Conservation (phyloP, 2,113 vertebrate genomes). For the Upupa epops region DNA sequence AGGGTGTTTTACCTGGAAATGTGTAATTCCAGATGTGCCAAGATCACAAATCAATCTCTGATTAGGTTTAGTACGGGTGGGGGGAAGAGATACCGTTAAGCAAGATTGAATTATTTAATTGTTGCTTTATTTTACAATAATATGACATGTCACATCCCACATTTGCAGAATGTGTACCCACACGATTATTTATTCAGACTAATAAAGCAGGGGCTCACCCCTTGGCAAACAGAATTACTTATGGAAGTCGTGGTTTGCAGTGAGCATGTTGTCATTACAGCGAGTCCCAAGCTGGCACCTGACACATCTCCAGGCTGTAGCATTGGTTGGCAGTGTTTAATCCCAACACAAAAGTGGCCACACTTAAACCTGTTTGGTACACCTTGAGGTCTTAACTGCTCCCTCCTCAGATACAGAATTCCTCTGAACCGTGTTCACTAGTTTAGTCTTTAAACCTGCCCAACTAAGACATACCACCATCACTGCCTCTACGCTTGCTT, state of each 20-base stretch:
- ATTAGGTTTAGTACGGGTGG: neutral
- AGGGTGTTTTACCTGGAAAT: neutral
- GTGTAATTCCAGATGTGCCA: neutral
- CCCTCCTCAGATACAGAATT: neutral
- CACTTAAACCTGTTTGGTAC: too few relatives aligned
- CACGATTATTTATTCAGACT: neutral
- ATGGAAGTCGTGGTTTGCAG: too few relatives aligned
- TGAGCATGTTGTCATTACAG: rapidly evolving
- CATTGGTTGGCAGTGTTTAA: neutral
- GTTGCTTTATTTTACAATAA: neutral
- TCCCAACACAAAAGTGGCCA: neutral
- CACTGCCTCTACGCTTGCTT: neutral
- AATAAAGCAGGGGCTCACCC: neutral
- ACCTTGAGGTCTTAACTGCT: neutral
- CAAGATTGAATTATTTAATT: neutral
- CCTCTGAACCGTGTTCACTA: neutral
- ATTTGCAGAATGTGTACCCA: neutral
- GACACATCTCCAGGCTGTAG: neutral
- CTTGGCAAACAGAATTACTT: neutral
- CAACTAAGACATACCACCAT: neutral
- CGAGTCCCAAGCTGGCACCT: too few relatives aligned
- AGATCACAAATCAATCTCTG: neutral
- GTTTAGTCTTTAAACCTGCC: neutral
- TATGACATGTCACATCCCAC: neutral
- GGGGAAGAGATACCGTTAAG: neutral